Evolutionary conservation across 2,888 invertebrate genomes (phyloP).

Genomic region (Sarcophaga carnaria): DNA sequence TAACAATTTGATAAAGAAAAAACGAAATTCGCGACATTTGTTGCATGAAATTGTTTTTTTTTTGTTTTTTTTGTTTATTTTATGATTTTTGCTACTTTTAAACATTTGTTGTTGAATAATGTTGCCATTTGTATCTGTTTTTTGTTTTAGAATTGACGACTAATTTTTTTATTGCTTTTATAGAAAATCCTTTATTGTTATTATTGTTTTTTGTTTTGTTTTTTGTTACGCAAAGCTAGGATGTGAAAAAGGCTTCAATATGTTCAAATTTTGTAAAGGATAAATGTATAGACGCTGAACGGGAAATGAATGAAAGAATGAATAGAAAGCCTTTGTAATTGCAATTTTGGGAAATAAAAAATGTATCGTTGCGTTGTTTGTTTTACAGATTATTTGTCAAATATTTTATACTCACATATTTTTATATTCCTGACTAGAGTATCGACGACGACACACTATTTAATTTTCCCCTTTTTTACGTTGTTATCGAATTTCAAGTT

Average conservation of each 20-base stretch:
- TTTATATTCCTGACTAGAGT: not conserved
- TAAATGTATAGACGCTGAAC: not conserved
- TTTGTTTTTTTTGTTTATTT: slow-evolving; percentile 57
- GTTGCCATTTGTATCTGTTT: slow-evolving; percentile 34
- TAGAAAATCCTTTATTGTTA: slow-evolving; percentile 8
- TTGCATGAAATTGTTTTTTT: slow-evolving; percentile 66
- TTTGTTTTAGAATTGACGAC: slow-evolving; percentile 32
- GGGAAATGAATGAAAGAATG: not conserved
- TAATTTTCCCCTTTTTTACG: no score
- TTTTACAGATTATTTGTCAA: not conserved
- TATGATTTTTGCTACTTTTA: slow-evolving; percentile 34
- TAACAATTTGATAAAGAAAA: slow-evolving; percentile 19
- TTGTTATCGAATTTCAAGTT: no score
- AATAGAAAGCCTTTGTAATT: not conserved
- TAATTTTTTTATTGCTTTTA: slow-evolving; percentile 56
- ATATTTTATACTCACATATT: not conserved
- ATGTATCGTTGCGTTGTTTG: not conserved
- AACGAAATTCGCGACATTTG: slow-evolving; percentile 70
- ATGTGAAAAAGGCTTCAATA: slow-evolving; percentile 34
- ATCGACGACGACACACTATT: no score
- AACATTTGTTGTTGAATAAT: not conserved
- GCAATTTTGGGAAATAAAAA: not conserved
- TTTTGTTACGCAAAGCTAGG: not conserved
- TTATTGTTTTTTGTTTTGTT: not conserved
- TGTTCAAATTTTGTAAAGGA: slow-evolving; percentile 40